Conservation (phyloP, 2,113 vertebrate genomes). For the Podarcis raffonei region DNA sequence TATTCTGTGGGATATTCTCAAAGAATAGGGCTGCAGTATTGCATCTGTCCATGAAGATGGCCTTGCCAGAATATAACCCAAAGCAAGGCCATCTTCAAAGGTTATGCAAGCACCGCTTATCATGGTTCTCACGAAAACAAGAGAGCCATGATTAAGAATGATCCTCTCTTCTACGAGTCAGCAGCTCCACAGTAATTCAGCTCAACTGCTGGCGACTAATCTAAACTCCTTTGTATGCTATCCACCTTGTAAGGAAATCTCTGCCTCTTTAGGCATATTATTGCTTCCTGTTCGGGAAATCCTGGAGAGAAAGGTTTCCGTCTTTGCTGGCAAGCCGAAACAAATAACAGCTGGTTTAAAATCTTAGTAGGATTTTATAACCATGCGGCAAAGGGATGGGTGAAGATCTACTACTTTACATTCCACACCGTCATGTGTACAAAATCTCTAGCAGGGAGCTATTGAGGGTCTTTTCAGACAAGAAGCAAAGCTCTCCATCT, state of each 20-base stretch:
- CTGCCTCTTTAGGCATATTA: background rate
- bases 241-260: slow-evolving; percentile 19
- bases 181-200: background rate
- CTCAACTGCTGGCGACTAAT: slow-evolving; percentile 5
- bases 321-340: slow-evolving; percentile 4
- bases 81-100: background rate
- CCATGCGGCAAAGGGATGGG: background rate
- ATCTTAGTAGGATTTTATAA: background rate
- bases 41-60: background rate
- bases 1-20: background rate
- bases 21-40: background rate
- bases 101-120: background rate
- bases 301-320: slow-evolving; percentile 18
- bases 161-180: slow-evolving; percentile 23
- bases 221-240: slow-evolving; percentile 12
- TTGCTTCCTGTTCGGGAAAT: slow-evolving; percentile 53
- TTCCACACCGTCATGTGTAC: background rate
- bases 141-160: background rate
- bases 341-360: background rate
- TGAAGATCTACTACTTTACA: background rate
- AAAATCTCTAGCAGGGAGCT: background rate
- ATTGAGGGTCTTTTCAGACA: background rate
- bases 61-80: background rate
- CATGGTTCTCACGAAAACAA: background rate
- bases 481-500: background rate